Percentiles rank a stretch among this genome's conserved stretches.
phyloP scores from a whole-genome alignment of 2,797 vertebrate species.

The Tadarida brasiliensis region DNA sequence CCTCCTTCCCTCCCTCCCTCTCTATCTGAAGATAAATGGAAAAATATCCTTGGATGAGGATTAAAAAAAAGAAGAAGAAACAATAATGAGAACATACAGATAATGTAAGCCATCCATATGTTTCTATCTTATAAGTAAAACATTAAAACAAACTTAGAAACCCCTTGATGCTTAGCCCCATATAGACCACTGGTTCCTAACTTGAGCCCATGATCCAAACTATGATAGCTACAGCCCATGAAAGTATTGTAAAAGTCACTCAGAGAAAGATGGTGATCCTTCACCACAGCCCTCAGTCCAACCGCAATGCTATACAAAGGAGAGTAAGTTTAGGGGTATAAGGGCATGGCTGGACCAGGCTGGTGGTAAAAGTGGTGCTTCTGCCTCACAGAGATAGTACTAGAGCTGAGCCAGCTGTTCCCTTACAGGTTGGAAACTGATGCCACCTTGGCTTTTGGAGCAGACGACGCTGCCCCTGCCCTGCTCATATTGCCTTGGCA shows the following conservation, averaged over 20 bases:
- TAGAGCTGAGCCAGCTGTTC: background rate
- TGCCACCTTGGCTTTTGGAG: background rate
- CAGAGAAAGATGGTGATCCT: background rate
- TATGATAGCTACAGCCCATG: background rate
- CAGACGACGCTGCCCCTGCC: background rate
- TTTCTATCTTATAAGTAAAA: background rate
- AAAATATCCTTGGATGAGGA: no score
- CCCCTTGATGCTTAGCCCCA: background rate
- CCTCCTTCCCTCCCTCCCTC: no score
- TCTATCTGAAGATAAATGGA: no score
- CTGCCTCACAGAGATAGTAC: no score
- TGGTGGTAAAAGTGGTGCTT: background rate
- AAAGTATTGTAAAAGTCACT: background rate
- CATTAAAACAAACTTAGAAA: background rate
- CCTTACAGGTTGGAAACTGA: background rate
- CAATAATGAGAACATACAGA: background rate
- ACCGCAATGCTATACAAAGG: background rate
- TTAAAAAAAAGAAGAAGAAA: background rate
- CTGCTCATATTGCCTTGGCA: background rate
- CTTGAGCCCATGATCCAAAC: background rate
- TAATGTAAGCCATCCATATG: background rate
- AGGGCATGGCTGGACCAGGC: background rate
- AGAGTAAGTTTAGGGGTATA: background rate
- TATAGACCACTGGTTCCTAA: background rate
- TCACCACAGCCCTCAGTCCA: background rate